Evolutionary conservation across 1,140 invertebrate species (phyloP).

Genomic region (Drosophila auraria): DNA sequence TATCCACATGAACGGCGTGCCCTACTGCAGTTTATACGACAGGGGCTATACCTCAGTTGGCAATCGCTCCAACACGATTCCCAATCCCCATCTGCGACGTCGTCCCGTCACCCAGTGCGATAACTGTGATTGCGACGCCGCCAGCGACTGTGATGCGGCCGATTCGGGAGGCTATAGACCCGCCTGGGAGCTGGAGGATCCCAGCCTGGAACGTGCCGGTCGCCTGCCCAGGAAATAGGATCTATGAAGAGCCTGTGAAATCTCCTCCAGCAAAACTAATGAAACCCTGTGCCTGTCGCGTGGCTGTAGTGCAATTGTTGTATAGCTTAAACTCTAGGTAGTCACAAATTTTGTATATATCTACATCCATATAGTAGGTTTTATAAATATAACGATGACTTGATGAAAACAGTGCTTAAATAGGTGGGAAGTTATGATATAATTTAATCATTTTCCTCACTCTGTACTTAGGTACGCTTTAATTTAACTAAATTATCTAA

Average conservation of each 20-base stretch:
- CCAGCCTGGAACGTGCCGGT: slow-evolving; percentile 90
- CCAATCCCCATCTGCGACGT: slow-evolving; percentile 90
- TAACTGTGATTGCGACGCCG: slow-evolving; percentile 39
- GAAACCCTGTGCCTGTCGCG: slow-evolving; percentile 10
- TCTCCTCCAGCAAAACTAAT: neutral
- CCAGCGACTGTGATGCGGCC: slow-evolving; percentile 47
- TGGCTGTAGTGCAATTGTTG: slow-evolving; percentile 18
- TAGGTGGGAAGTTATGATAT: neutral
- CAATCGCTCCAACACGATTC: slow-evolving; percentile 90
- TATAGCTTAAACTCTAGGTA: slow-evolving; percentile 28
- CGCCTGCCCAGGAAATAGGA: slow-evolving; percentile 78
- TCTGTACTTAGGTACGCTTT: slow-evolving; percentile 1
- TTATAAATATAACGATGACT: slow-evolving; percentile 14
- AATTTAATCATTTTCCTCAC: neutral
- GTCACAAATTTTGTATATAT: slow-evolving; percentile 37
- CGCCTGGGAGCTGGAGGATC: slow-evolving; percentile 92
- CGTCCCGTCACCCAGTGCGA: slow-evolving; percentile 85
- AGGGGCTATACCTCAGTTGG: slow-evolving; percentile 96
- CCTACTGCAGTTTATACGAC: slow-evolving; percentile 96
- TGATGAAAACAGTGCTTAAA: slow-evolving; percentile 5
- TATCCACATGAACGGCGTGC: slow-evolving; percentile 90
- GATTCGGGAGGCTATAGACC: slow-evolving; percentile 87
- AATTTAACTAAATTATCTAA: neutral
- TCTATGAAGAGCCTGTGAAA: neutral
- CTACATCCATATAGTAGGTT: slow-evolving; percentile 1